Base-by-base conservation (phyloP, 2,113 vertebrate genomes). In the Catharus fuscescens region DNA sequence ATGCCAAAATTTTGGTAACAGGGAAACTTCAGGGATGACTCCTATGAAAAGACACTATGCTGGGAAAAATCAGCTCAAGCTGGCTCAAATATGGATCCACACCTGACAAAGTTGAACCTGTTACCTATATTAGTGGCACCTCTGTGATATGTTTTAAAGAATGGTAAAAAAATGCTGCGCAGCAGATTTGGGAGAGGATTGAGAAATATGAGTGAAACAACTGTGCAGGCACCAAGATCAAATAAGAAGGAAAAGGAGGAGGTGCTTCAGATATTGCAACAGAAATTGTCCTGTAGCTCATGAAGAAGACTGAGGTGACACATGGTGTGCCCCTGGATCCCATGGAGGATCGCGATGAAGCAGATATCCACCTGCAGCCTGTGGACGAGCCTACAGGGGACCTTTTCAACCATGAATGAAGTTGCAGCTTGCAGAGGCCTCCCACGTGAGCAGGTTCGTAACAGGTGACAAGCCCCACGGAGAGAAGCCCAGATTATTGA, bases 121-220 rank as follows among this genome's bases (percentile, higher is more conserved):
- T 19, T 31, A 15, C 31, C 0, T 2, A 9, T 50, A 10, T 25
- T 59, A n/a, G 18, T 44, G 8, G 9, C 0, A 2, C 6, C 2
- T 53, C 24, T 57, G 12, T 47, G 18, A 65, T 38, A 44, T 6
- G 14, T 44, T 45, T 88, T 57, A 26, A 76, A 50, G 17, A 80
- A 48, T 6, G 14, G 6, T 38, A 54, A 67, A 79, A 72, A 72
- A 60, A 6, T n/a, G 0, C 7, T 80, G 28, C 23, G 5, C 20
- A 48, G 12, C 10, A 76, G 2, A 12, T 45, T 23, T 53, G 14
- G 64, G 25, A 54, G 28, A 80, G 6, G 5, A 42, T 2, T 31
- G 38, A 83, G 18, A 67, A 79, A 89, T 18, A 20, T 32, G 17
- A 48, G 6, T 36, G 13, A n/a, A 67, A 36, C 9, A n/a, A 18